These are phyloP conservation scores for Luidia sarsii DNA, from an alignment of 53 echinoderm and acorn worm species.

Conservation along the genomic window DNA sequence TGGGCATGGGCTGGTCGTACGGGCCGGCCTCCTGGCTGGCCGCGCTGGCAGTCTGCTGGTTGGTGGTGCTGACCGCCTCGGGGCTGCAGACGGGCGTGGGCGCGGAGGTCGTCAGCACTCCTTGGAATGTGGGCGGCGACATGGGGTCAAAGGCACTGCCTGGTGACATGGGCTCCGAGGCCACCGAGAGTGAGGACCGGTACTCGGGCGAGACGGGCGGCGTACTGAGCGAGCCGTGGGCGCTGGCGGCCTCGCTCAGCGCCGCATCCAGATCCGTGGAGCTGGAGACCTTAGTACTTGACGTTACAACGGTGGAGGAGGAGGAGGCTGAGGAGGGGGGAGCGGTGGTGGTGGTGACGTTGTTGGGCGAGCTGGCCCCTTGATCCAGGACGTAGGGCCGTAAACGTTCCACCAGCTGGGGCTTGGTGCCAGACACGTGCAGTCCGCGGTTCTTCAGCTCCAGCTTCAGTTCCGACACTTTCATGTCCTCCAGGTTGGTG, in stretches of 20 bases:
- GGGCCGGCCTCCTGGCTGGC: conserved; percentile 33
- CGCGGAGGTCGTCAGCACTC: conserved; percentile 43
- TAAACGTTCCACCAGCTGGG: conserved; percentile 88
- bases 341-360: conserved; percentile 26
- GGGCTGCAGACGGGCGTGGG: conserved; percentile 44
- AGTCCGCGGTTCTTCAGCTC: conserved; percentile 94
- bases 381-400: conserved; percentile 71
- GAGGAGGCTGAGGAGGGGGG: conserved; percentile 24
- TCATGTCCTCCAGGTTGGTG: conserved; percentile 93
- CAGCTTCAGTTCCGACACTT: conserved; percentile 90
- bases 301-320: conserved; percentile 10
- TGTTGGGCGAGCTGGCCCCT: conserved; percentile 27
- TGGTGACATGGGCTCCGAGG: conserved; percentile 93
- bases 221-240: conserved; percentile 75
- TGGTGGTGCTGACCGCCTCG: conserved; percentile 41
- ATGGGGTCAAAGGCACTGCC: conserved; percentile 91
- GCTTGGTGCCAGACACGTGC: conserved; percentile 97
- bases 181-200: conserved; percentile 64
- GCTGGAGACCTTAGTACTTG: conserved; percentile 84
- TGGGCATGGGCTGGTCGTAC: conserved; percentile 48
- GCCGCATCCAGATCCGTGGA: conserved; percentile 83
- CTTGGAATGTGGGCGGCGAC: conserved; percentile 90
- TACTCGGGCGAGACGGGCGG: conserved; percentile 90
- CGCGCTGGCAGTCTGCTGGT: conserved; percentile 1
- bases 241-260: conserved; percentile 63